Conservation (phyloP, 2,888 invertebrate species). For the Furcula furcula region DNA sequence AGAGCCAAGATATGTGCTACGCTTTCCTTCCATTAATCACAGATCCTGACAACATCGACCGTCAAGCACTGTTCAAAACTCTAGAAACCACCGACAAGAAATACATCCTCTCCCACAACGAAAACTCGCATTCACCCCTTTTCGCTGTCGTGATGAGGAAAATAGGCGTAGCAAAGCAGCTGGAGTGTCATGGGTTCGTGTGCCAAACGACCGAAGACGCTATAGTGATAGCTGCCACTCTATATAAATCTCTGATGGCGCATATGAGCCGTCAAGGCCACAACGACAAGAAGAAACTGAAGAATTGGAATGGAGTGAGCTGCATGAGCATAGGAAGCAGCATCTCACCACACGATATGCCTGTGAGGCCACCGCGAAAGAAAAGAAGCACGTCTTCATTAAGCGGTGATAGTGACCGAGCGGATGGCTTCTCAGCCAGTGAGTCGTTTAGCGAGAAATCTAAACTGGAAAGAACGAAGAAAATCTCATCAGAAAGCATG, state of each 20-base stretch:
- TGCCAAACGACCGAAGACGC: slow-evolving; percentile 95
- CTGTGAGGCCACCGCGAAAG: slow-evolving; percentile 88
- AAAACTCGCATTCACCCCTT: slow-evolving; percentile 89
- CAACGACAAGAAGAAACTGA: slow-evolving; percentile 81
- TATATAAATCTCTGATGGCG: slow-evolving; percentile 93
- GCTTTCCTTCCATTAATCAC: slow-evolving; percentile 93
- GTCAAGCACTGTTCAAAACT: slow-evolving; percentile 84
- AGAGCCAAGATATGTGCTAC: slow-evolving; percentile 79
- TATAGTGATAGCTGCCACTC: slow-evolving; percentile 93
- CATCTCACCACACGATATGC: slow-evolving; percentile 70
- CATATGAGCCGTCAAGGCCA: slow-evolving; percentile 85
- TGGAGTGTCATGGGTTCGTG: slow-evolving; percentile 95
- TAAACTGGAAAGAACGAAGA: slow-evolving; percentile 80
- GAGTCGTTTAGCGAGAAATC: slow-evolving; percentile 73
- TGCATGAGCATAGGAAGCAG: slow-evolving; percentile 89
- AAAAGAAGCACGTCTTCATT: slow-evolving; percentile 86
- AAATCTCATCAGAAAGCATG: slow-evolving; percentile 77
- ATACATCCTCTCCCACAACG: slow-evolving; percentile 80
- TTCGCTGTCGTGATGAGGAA: slow-evolving; percentile 95
- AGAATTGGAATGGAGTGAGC: slow-evolving; percentile 88
- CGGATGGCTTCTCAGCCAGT: slow-evolving; percentile 73
- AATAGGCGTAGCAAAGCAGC: slow-evolving; percentile 87
- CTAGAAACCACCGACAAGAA: slow-evolving; percentile 79
- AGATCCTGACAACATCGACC: slow-evolving; percentile 90
- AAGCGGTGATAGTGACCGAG: slow-evolving; percentile 83